These are phyloP conservation scores for Bhutanitis thaidina DNA, from an alignment of 2,888 invertebrate species.

Conservation along the genomic window DNA sequence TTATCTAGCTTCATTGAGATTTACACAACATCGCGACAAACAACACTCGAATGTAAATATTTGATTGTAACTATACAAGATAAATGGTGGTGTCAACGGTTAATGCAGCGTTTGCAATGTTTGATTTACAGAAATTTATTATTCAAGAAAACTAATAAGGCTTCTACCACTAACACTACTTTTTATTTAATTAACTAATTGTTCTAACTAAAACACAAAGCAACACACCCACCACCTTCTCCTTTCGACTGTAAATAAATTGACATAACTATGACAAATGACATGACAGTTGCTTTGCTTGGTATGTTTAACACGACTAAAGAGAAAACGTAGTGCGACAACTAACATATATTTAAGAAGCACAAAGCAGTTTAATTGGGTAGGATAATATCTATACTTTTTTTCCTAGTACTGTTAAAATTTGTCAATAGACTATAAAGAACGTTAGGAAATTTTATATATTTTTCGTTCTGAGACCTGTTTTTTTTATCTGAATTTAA, in stretches of 20 bases:
- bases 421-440: too few relatives aligned
- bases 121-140: conserved; percentile 6
- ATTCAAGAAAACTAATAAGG: conserved; percentile 20
- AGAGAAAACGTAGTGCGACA: background rate
- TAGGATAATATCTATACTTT: background rate
- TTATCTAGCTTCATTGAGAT: conserved; percentile 16
- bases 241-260: conserved; percentile 64
- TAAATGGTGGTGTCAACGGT: conserved; percentile 16
- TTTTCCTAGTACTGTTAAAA: conserved; percentile 5
- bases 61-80: conserved; percentile 22
- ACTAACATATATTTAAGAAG: too few relatives aligned
- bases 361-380: conserved; percentile 3
- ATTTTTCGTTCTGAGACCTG: too few relatives aligned
- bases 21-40: conserved; percentile 21
- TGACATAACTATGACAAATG: too few relatives aligned
- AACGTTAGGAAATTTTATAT: too few relatives aligned
- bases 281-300: conserved; percentile 15
- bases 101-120: conserved; percentile 1
- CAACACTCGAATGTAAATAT: conserved; percentile 23
- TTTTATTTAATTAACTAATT: conserved; percentile 36
- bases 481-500: too few relatives aligned
- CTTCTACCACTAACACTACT: conserved; percentile 23
- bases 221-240: conserved; percentile 69
- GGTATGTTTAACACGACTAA: background rate
- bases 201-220: conserved; percentile 52